Base-by-base conservation (phyloP, 2,888 invertebrate genomes). In the Drosophila neoperkinsi region DNA sequence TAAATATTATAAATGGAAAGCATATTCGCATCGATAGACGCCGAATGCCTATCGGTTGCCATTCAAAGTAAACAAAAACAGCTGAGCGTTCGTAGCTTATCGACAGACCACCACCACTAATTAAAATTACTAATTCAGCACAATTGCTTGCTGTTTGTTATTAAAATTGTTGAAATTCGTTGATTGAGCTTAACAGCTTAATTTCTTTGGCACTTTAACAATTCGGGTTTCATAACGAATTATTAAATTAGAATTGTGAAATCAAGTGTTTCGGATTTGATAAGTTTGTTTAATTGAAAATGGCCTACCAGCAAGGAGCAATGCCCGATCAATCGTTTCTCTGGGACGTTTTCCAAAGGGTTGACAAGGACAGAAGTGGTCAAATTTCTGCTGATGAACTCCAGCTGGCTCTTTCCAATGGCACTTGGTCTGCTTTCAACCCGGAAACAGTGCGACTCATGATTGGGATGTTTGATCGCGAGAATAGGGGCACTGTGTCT, bases 381-480 rank as follows among this genome's bases (percentile, higher is more conserved):
- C 95, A 96, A 81, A 99, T 99, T 78, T 96, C 97, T 74, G 96
- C 97, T 3, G 96, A 97, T 92, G 99, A 99, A 94, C 94, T 99
- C 52, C 98, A 98, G 93, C 94, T 95, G 76, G 99, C 99, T 6
- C 94, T 99, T 10, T 98, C 98, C 0, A 99, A 99, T 94, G 99
- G 99, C 16, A 98, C 99, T 41, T 99, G 99, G 98, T 97, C 97
- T 70, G 97, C 99, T 3, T 99, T 99, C 91, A 99, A 99, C 93
- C 98, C 98, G 21, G 99, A 99, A 95, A 99, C 99, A 38, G 98
- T 99, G 33, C 94, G 99, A 59, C 79, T 92, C 30, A 93, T 95
- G 94, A 82, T 94, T 95, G 97, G 97, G 84, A 97, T 99, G 99
- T 99, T 98, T 94, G 99, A 99, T 93, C 96, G 96, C 80, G 96